phyloP scores from a whole-genome alignment of 2,113 vertebrate genomes.

The Rattus rattus region DNA sequence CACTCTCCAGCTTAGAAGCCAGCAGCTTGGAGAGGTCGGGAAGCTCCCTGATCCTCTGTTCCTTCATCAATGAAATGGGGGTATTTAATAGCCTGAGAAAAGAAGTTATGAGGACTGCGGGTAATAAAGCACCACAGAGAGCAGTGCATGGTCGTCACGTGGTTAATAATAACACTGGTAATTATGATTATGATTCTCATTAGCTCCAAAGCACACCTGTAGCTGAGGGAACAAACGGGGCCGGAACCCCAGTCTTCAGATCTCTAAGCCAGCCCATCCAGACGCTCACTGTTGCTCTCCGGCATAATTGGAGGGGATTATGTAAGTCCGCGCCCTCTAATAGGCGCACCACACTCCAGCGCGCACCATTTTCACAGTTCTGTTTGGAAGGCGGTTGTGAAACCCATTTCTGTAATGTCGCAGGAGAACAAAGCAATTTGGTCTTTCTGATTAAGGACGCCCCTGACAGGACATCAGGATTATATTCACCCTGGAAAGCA shows the following conservation, averaged over 20 bases:
- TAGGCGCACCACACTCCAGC: background rate
- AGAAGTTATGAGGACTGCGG: background rate
- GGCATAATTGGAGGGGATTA: background rate
- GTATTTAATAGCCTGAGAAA: conserved; percentile 44
- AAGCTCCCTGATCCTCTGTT: background rate
- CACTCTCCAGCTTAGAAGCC: conserved; percentile 8
- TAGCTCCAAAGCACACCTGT: conserved; percentile 10
- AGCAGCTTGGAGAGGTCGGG: background rate
- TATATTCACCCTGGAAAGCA: conserved; percentile 69
- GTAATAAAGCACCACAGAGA: background rate
- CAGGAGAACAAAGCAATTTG: conserved; percentile 74
- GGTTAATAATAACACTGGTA: conserved; percentile 13
- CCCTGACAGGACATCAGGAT: conserved; percentile 56
- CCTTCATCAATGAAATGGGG: conserved; percentile 42
- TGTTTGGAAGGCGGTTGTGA: conserved; percentile 45
- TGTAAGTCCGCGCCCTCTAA: background rate
- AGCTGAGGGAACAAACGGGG: background rate
- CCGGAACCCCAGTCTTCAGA: background rate
- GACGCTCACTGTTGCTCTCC: background rate
- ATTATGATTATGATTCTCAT: conserved; percentile 36
- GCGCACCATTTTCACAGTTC: background rate
- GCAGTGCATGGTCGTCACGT: conserved; percentile 6
- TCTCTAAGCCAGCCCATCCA: background rate
- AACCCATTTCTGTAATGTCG: conserved; percentile 31
- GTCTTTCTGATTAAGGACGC: conserved; percentile 77